A percentile compares a stretch with the other conserved stretches of the same genome.
Conservation (phyloP, 2,113 vertebrate genomes). For the Polypterus senegalus region DNA sequence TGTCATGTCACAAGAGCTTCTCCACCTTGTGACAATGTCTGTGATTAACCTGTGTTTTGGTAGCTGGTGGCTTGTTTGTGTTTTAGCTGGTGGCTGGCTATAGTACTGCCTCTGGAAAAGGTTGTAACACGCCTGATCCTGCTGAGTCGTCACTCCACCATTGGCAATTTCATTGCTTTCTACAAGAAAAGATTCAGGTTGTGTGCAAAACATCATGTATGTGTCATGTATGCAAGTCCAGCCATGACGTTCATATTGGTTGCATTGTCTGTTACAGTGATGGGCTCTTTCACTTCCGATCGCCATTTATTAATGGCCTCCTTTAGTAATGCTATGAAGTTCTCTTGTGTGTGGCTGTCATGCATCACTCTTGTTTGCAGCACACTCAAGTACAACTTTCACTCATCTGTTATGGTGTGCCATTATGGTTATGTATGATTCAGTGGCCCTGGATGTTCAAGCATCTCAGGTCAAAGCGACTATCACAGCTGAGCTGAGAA, state of each 20-base stretch:
- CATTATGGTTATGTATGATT: conserved; percentile 10
- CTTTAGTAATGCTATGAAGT: conserved; percentile 6
- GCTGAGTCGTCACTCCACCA: conserved; percentile 11
- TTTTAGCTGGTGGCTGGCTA: conserved; percentile 8
- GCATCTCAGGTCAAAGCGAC: conserved; percentile 12
- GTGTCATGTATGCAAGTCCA: conserved; percentile 6
- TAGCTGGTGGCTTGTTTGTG: conserved; percentile 11
- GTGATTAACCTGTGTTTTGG: conserved; percentile 12
- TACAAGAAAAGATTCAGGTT: conserved; percentile 14
- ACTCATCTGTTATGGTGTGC: conserved; percentile 9
- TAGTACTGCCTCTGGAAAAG: conserved; percentile 15
- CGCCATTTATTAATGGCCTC: conserved; percentile 8
- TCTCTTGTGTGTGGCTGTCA: conserved; percentile 10
- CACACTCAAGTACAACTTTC: conserved; percentile 7
- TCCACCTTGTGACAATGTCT: conserved; percentile 13
- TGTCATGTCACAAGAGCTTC: conserved; percentile 9
- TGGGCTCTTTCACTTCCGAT: conserved; percentile 2
- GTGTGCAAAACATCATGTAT: conserved; percentile 9
- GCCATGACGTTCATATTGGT: conserved; percentile 8
- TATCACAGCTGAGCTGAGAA: not conserved
- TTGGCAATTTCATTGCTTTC: conserved; percentile 13
- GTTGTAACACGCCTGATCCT: conserved; percentile 12
- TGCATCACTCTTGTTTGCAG: conserved; percentile 10
- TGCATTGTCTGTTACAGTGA: conserved; percentile 11
- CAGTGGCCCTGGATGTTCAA: conserved; percentile 11